Evolutionary conservation across 2,113 vertebrate genomes (phyloP).

Genomic region (Calidris pygmaea): DNA sequence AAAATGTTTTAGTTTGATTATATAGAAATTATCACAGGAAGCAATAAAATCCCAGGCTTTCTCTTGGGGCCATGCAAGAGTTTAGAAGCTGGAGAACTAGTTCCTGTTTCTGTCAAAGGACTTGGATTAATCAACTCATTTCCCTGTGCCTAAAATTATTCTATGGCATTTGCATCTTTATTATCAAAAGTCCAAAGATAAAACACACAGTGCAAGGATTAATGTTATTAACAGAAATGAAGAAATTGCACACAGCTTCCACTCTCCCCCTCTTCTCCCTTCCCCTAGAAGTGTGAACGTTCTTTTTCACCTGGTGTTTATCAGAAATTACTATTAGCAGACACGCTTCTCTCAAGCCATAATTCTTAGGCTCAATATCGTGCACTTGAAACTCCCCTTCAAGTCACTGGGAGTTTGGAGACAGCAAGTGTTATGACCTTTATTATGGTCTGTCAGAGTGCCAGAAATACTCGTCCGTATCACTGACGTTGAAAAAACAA

Average conservation of each 20-base stretch:
- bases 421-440: slow-evolving; percentile 9
- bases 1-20: not conserved
- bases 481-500: not conserved
- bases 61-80: not conserved
- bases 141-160: not conserved
- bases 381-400: not conserved
- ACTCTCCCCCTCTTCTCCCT: not conserved
- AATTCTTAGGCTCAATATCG: not conserved
- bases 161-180: not conserved
- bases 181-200: not conserved
- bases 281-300: not conserved
- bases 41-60: not conserved
- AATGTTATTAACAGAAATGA: not conserved
- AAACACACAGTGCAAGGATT: not conserved
- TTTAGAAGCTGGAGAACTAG: not conserved
- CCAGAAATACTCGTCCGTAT: not conserved
- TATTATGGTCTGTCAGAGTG: not conserved
- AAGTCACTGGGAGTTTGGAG: not conserved
- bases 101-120: not conserved
- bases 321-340: slow-evolving; percentile 5
- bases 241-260: not conserved
- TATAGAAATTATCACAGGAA: not conserved
- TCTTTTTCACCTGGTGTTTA: not conserved
- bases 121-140: not conserved
- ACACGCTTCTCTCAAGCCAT: not conserved